Percentiles rank a stretch among this genome's conserved stretches.
phyloP scores from a whole-genome alignment of 1,140 invertebrate genomes.

The Archivesica marissinica region DNA sequence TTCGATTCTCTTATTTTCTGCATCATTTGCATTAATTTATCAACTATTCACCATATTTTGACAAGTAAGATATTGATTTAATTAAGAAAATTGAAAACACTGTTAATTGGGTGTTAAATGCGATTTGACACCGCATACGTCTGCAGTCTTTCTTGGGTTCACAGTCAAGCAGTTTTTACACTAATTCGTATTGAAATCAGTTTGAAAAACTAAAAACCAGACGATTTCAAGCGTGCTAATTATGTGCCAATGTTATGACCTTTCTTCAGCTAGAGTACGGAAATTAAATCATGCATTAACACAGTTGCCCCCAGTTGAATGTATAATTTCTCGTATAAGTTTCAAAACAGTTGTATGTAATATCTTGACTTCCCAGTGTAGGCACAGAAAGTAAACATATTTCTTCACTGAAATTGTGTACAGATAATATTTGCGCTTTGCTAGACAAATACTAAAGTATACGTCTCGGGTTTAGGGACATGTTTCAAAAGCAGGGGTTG shows the following conservation, averaged over 20 bases:
- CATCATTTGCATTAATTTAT: slow-evolving; percentile 19
- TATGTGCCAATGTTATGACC: slow-evolving; percentile 33
- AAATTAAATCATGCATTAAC: slow-evolving; percentile 41
- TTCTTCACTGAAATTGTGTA: slow-evolving; percentile 48
- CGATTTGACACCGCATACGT: slow-evolving; percentile 31
- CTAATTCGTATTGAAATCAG: slow-evolving; percentile 54
- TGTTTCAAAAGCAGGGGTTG: slow-evolving; percentile 31
- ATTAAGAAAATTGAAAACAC: slow-evolving; percentile 56
- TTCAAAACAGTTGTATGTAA: slow-evolving; percentile 10
- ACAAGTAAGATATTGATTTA: slow-evolving; percentile 36
- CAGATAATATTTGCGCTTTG: slow-evolving; percentile 55
- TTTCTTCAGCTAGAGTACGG: not conserved
- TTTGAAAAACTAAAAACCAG: slow-evolving; percentile 17
- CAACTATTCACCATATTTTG: not conserved
- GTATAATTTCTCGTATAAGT: slow-evolving; percentile 7
- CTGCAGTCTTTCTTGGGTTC: not conserved
- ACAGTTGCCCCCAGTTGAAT: slow-evolving; percentile 46
- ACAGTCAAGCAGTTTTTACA: slow-evolving; percentile 30
- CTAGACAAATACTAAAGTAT: slow-evolving; percentile 52
- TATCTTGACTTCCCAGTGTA: slow-evolving; percentile 13
- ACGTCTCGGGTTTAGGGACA: slow-evolving; percentile 30
- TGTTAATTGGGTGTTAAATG: slow-evolving; percentile 58
- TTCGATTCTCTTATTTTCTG: not conserved
- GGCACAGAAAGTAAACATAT: slow-evolving; percentile 2
- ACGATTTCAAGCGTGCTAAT: slow-evolving; percentile 41